A percentile compares a stretch with the other conserved stretches of the same genome.
These are phyloP conservation scores for Noctua comes DNA, from an alignment of 2,888 invertebrate genomes.

Conservation along the genomic window DNA sequence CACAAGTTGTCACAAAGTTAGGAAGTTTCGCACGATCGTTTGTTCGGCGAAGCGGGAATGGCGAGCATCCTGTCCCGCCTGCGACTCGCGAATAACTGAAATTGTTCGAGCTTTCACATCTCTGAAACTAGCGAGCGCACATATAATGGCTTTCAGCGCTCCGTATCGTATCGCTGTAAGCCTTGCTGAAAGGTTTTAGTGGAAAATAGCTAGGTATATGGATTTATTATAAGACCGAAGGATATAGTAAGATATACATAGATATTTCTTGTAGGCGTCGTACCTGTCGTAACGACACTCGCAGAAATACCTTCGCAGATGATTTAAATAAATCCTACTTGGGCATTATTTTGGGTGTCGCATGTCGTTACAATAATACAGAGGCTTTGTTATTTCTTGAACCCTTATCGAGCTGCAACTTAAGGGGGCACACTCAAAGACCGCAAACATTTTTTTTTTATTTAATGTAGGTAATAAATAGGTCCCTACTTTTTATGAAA, in stretches of 20 bases:
- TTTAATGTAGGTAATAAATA: background rate
- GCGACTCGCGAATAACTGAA: slow-evolving; percentile 81
- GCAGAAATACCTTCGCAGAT: background rate
- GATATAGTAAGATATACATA: background rate
- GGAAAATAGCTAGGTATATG: background rate
- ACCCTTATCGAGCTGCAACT: background rate
- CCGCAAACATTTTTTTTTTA: background rate
- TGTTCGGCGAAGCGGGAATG: slow-evolving; percentile 46
- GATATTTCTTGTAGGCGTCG: background rate
- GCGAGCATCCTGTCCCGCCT: slow-evolving; percentile 75
- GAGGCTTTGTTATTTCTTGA: background rate
- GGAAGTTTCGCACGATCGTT: slow-evolving; percentile 70
- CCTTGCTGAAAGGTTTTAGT: slow-evolving; percentile 58
- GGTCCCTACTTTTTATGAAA: background rate
- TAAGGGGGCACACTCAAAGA: background rate
- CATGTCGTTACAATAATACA: background rate
- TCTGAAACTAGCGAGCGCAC: slow-evolving; percentile 62
- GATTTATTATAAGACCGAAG: slow-evolving; percentile 16
- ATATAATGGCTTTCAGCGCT: slow-evolving; percentile 64
- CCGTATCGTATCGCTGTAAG: slow-evolving; percentile 42
- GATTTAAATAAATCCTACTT: background rate
- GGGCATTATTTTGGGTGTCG: background rate
- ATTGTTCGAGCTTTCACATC: slow-evolving; percentile 70
- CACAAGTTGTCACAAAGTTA: slow-evolving; percentile 71
- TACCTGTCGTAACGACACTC: background rate